These are phyloP conservation scores for Calephelis perditalis DNA, from an alignment of 2,888 invertebrate species.

Conservation along the genomic window DNA sequence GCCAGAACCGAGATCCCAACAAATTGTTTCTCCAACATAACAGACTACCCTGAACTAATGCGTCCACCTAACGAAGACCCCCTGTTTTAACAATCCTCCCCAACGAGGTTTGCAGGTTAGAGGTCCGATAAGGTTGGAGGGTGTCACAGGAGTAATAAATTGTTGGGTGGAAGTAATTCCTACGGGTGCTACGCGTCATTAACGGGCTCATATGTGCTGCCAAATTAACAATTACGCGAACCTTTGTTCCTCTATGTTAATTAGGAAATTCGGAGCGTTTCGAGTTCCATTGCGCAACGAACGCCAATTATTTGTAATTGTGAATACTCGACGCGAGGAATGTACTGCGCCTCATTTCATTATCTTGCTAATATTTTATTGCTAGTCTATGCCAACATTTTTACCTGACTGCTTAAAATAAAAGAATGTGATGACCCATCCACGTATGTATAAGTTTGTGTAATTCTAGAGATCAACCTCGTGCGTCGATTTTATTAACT, in stretches of 20 bases:
- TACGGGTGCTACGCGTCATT: constrained; percentile 59
- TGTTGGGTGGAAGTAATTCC: constrained; percentile 41
- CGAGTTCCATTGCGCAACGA: constrained; percentile 33
- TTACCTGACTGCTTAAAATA: no score
- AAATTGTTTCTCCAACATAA: constrained; percentile 63
- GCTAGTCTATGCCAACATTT: no score
- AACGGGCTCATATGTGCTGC: constrained; percentile 62
- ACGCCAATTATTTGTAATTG: constrained; percentile 31
- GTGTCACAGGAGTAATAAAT: constrained; percentile 61
- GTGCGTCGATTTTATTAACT: no score
- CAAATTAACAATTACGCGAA: constrained; percentile 72
- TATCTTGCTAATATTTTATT: no score
- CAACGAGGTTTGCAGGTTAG: constrained; percentile 7
- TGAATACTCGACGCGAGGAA: constrained; percentile 18
- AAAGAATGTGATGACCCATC: no score
- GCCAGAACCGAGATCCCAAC: constrained; percentile 37
- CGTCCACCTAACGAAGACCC: constrained; percentile 41
- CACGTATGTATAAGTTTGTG: no score
- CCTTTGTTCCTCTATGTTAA: constrained; percentile 62
- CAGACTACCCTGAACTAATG: constrained; percentile 56
- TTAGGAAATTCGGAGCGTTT: constrained; percentile 57
- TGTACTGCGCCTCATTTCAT: no score
- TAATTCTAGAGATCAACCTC: no score
- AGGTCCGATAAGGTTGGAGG: constrained; percentile 39
- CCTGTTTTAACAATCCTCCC: constrained; percentile 1